Conservation (phyloP, 2,113 vertebrate genomes). For the Pangasianodon hypophthalmus region DNA sequence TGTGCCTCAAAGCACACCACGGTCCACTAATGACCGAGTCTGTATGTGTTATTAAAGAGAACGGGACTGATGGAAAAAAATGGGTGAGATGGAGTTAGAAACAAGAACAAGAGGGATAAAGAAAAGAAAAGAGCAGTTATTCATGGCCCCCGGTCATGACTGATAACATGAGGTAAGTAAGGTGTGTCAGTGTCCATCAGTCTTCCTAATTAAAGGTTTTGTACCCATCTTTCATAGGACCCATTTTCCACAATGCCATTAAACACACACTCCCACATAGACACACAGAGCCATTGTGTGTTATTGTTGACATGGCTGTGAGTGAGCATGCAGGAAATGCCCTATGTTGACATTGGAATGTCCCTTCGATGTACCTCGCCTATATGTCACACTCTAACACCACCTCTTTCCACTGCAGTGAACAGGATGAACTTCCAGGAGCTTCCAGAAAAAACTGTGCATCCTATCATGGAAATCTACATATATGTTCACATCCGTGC, state of each 20-base stretch:
- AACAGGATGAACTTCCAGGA: not conserved
- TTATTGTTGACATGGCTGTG: slow-evolving; percentile 35
- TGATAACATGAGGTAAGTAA: slow-evolving; percentile 60
- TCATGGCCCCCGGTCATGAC: slow-evolving; percentile 57
- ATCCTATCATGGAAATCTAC: not conserved
- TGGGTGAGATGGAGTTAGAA: not conserved
- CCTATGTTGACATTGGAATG: slow-evolving; percentile 48
- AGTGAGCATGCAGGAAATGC: slow-evolving; percentile 40
- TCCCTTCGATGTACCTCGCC: slow-evolving; percentile 1
- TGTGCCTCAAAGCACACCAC: slow-evolving; percentile 24
- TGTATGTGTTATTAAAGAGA: slow-evolving; percentile 39
- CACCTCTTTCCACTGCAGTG: not conserved
- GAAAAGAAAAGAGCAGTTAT: slow-evolving; percentile 31
- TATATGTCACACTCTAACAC: slow-evolving; percentile 16
- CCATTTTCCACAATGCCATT: slow-evolving; percentile 24
- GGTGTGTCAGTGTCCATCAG: slow-evolving; percentile 61
- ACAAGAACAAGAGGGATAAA: slow-evolving; percentile 17
- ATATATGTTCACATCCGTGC: not conserved
- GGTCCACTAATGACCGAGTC: slow-evolving; percentile 31
- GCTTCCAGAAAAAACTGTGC: not conserved
- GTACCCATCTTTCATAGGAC: slow-evolving; percentile 51
- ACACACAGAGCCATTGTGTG: slow-evolving; percentile 21
- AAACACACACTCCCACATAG: slow-evolving; percentile 41
- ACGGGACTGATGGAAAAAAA: not conserved
- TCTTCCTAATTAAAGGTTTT: slow-evolving; percentile 61